Evolutionary conservation across 2,888 invertebrate genomes (phyloP), one percentile per base, ranked within the genome.

Genomic region (Sclerodermus sp.): DNA sequence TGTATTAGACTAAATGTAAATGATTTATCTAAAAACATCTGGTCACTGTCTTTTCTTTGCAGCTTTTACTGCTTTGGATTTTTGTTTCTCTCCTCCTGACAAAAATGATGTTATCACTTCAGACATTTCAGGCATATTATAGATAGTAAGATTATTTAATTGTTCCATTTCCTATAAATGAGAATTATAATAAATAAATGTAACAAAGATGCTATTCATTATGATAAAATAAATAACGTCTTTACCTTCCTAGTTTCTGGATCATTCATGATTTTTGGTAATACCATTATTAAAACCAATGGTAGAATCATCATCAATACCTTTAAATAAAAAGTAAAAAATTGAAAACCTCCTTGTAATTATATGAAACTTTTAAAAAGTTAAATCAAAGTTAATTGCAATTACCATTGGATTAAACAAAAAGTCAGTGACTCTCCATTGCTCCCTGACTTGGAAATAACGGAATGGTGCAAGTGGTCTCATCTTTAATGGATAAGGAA

Each of bases 241-340:
- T 44, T n/a, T 66, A 85, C 86, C 79, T 95, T 95, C 74, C 96
- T 93, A 1, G 97, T 92, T 77, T 98, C 96, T 3, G 97, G 96
- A 79, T 98, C 98, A 73, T 94, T 96, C 89, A 98, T 92, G 86
- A 97, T 88, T 79, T 96, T 96, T 0, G 97, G 96, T 68, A 97
- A 79, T 55, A 97, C 83, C 87, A 96, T 90, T 65, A 98, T 90
- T 5, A 97, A 81, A 3, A 96, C 74, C 29, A 97, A 80, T 0
- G 97, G 97, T 57, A 97, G 77, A 16, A 97, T 87, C 96, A 97
- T 98, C 92, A 97, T 97, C 55, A 98, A 83, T 4, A 97, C 83
- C 86, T 86, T 72, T 18, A 75, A 66, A 44, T 66, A 14, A 10
- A 14, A 3, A 39, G 14, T 39, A 55, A 46, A 51, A 42, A 49